These are phyloP conservation scores for Anarsia innoxiella DNA, from an alignment of 2,888 invertebrate genomes.

Conservation along the genomic window DNA sequence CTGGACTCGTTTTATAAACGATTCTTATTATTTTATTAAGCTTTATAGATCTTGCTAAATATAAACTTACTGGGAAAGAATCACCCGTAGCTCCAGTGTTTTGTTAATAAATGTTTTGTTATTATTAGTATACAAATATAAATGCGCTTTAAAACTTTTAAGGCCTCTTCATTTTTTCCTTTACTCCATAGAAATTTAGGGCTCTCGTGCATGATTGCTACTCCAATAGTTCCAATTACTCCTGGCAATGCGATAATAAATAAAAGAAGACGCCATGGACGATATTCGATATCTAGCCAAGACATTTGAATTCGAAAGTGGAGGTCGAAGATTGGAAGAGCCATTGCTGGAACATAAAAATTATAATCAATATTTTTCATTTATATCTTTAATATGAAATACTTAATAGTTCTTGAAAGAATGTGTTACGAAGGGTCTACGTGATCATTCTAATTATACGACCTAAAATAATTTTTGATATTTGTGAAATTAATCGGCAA, in stretches of 20 bases:
- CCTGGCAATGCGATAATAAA: conserved; percentile 78
- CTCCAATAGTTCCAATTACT: conserved; percentile 71
- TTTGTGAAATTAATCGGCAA: too few species aligned
- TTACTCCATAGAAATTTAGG: conserved; percentile 83
- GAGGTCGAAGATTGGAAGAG: conserved; percentile 41
- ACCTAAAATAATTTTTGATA: too few species aligned
- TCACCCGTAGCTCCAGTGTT: conserved; percentile 33
- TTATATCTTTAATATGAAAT: too few species aligned
- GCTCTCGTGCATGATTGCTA: conserved; percentile 79
- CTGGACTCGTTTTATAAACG: too few species aligned
- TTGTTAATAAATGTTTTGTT: too few species aligned
- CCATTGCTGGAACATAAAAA: conserved; percentile 33
- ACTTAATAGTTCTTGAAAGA: too few species aligned
- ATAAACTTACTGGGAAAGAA: conserved; percentile 35
- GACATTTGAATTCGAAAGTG: conserved; percentile 45
- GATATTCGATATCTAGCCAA: conserved; percentile 66
- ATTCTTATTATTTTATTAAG: not conserved
- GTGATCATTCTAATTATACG: too few species aligned
- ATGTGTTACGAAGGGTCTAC: too few species aligned
- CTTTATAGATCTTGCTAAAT: not conserved
- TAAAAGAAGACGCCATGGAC: conserved; percentile 84
- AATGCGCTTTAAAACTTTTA: conserved; percentile 49
- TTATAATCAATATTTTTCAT: too few species aligned
- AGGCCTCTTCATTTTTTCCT: conserved; percentile 71
- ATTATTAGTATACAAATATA: too few species aligned